These are phyloP conservation scores for Linnaemya tessellans DNA, from an alignment of 2,888 invertebrate species.

Conservation along the genomic window DNA sequence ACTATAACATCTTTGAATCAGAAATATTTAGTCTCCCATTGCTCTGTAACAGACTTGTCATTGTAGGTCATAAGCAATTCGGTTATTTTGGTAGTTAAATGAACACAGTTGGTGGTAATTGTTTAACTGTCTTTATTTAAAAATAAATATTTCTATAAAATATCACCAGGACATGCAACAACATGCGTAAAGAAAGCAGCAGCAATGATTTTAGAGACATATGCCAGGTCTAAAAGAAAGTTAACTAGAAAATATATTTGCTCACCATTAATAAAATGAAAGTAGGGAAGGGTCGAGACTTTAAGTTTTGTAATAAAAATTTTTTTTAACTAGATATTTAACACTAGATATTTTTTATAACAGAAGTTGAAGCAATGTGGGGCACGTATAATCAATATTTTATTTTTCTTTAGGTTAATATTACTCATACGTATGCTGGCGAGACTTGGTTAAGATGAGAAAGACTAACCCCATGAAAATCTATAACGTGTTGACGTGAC, in stretches of 20 bases:
- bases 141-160: background rate
- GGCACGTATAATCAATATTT: background rate
- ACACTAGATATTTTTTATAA: too few species aligned
- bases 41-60: background rate
- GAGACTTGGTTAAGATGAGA: background rate
- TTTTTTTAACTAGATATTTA: too few species aligned
- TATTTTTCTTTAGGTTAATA: background rate
- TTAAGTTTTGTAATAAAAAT: conserved; percentile 21
- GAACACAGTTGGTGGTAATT: background rate
- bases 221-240: background rate
- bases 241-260: conserved; percentile 26
- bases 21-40: background rate
- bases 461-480: background rate
- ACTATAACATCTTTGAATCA: conserved; percentile 1
- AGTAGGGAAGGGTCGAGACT: background rate
- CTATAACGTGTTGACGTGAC: background rate
- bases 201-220: background rate
- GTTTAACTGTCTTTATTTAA: background rate
- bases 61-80: background rate
- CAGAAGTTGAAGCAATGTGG: too few species aligned
- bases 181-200: background rate
- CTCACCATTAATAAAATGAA: background rate
- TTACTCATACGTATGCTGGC: background rate
- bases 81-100: background rate
- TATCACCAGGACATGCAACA: background rate